Evolutionary conservation across 2,888 invertebrate species (phyloP).

Genomic region (Sphaerophoria taeniata): DNA sequence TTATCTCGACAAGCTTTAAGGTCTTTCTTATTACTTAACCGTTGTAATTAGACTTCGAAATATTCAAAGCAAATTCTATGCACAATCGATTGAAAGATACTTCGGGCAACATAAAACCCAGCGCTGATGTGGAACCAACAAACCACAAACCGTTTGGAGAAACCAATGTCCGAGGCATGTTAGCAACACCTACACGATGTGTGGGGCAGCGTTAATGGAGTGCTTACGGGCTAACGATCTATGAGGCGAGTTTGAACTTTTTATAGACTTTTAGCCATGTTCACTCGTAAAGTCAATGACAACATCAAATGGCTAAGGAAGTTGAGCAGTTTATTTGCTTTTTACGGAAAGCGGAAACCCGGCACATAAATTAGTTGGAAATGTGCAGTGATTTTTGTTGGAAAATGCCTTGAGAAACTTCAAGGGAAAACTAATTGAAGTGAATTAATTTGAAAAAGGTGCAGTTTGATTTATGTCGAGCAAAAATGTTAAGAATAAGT

Average conservation of each 20-base stretch:
- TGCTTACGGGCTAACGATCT: conserved; percentile 45
- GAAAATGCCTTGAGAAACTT: conserved; percentile 13
- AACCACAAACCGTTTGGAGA: neutral
- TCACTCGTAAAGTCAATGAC: conserved; percentile 46
- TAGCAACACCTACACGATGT: conserved; percentile 59
- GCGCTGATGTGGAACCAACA: neutral
- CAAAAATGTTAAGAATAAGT: too few relatives aligned
- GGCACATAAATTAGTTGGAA: conserved; percentile 37
- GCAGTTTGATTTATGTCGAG: conserved; percentile 26
- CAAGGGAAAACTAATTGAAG: conserved; percentile 3
- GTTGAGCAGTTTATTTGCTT: conserved; percentile 18
- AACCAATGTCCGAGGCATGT: conserved; percentile 45
- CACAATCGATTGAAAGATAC: conserved; percentile 16
- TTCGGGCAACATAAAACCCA: neutral
- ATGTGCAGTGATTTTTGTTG: conserved; percentile 13
- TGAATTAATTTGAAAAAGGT: conserved; percentile 25
- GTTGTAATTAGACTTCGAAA: conserved; percentile 30
- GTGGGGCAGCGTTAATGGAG: conserved; percentile 41
- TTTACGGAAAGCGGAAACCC: conserved; percentile 42
- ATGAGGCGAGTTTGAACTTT: conserved; percentile 40
- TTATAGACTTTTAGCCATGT: conserved; percentile 51
- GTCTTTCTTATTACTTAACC: conserved; percentile 29
- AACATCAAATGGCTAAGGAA: conserved; percentile 47
- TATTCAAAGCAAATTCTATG: neutral
- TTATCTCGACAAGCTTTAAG: conserved; percentile 40